phyloP scores from a whole-genome alignment of 1,140 invertebrate genomes.

The Heterodera carotae region DNA sequence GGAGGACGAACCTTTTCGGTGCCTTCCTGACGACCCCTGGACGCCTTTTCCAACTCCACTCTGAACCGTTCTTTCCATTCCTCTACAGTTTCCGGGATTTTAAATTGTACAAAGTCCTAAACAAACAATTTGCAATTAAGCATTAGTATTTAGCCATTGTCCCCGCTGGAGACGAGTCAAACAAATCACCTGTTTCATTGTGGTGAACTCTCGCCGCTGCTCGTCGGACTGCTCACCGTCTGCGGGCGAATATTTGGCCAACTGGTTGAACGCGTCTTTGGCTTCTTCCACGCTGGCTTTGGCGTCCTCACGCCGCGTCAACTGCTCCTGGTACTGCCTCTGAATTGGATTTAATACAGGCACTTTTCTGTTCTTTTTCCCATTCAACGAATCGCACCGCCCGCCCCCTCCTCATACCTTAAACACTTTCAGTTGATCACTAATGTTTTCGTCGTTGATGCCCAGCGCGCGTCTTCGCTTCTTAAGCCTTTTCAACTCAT shows the following conservation, averaged over 20 bases:
- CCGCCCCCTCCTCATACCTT: too few relatives aligned
- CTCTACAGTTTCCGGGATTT: conserved; percentile 33
- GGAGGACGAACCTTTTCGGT: conserved; percentile 28
- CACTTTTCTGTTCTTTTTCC: neutral
- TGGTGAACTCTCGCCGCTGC: neutral
- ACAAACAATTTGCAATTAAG: neutral
- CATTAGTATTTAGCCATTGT: too few relatives aligned
- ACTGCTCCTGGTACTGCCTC: neutral
- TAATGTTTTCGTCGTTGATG: neutral
- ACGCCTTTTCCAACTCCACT: conserved; percentile 1
- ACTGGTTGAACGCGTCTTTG: neutral
- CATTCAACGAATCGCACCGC: too few relatives aligned
- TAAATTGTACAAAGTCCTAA: conserved; percentile 39
- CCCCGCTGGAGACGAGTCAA: neutral
- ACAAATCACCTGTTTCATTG: neutral
- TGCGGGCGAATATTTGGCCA: conserved; percentile 11
- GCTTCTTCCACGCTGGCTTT: neutral
- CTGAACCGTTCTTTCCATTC: conserved; percentile 5
- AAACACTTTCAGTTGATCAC: neutral
- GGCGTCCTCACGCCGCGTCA: neutral
- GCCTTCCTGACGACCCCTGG: conserved; percentile 33
- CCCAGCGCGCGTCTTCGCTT: neutral
- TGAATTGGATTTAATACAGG: neutral
- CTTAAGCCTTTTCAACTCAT: conserved; percentile 1
- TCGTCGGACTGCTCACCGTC: neutral